Evolutionary conservation across 1,140 invertebrate species (phyloP), one percentile per base, ranked within the genome.

Genomic region (Brachionus paranguensis): DNA sequence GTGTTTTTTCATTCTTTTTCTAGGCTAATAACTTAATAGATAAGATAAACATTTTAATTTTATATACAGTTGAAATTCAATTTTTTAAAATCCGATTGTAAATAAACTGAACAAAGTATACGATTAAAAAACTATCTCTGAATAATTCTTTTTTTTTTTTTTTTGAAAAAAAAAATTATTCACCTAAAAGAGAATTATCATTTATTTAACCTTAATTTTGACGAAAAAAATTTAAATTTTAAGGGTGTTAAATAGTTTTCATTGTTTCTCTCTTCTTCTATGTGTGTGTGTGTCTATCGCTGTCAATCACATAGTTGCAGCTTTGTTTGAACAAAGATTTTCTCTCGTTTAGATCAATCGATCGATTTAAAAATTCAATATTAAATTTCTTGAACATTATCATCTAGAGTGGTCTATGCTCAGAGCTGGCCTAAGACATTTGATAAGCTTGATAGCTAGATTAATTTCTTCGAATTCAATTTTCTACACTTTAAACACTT

Each of bases 11-110:
- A n/a, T n/a, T n/a, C n/a, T n/a, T n/a, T n/a, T n/a, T 72, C 17
- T 76, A 76, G 72, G 72, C 72, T 76, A 76, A 76, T 76, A 76
- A 76, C 72, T 76, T 76, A 76, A 76, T 76, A 76, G 72, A 76
- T 76, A 76, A 76, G 72, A 76, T 76, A 76, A 76, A 76, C 72
- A 76, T 76, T 72, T 72, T 41, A 72, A 41, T 72, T 72, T 50
- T 50, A 76, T 50, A 76, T 27, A 50, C 17, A 50, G 20, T 74
- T 74, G 33, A 68, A 68, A 68, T 20, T 41, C 33, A 72, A 11
- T 50, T 50, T 50, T 17, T n/a, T n/a, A 47, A 76, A 76, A 76
- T 76, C 72, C 72, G 45, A 76, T 76, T 76, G 72, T 76, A 76
- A 76, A 76, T 76, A 76, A 76, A 76, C 72, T 76, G 47, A 50